Percentiles rank a stretch among this genome's conserved stretches.
Evolutionary conservation across 2,797 vertebrate species (phyloP).

Genomic region (Sebastolobus altivelis): DNA sequence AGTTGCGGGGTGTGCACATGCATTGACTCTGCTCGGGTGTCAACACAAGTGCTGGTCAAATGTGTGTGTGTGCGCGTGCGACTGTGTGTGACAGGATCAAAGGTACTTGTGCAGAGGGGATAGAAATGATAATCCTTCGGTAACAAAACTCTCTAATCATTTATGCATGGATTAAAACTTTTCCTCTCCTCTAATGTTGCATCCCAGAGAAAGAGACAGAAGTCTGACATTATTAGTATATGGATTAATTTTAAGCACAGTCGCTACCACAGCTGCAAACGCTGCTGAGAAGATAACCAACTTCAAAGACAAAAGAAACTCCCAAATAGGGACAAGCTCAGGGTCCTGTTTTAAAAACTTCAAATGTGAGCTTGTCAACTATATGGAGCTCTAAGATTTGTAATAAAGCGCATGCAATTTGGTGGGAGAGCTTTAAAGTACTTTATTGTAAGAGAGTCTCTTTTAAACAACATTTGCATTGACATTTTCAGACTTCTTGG

Average conservation of each 20-base stretch:
- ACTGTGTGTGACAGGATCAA: slow-evolving; percentile 47
- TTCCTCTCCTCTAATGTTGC: slow-evolving; percentile 50
- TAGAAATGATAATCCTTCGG: slow-evolving; percentile 60
- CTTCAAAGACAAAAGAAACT: slow-evolving; percentile 62
- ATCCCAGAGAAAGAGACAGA: slow-evolving; percentile 46
- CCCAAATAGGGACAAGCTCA: slow-evolving; percentile 41
- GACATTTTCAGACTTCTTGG: slow-evolving; percentile 44
- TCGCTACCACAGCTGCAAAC: slow-evolving; percentile 52
- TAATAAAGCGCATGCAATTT: slow-evolving; percentile 30
- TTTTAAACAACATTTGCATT: slow-evolving; percentile 35
- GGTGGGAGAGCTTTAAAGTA: slow-evolving; percentile 5
- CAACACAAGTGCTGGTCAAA: slow-evolving; percentile 21
- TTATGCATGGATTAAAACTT: slow-evolving; percentile 70
- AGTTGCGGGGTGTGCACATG: neutral
- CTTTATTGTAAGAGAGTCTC: slow-evolving; percentile 15
- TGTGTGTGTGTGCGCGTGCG: neutral
- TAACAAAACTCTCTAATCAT: slow-evolving; percentile 68
- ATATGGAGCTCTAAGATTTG: slow-evolving; percentile 25
- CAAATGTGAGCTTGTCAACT: slow-evolving; percentile 13
- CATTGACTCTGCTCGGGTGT: slow-evolving; percentile 2
- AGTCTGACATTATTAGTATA: slow-evolving; percentile 69
- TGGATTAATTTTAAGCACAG: slow-evolving; percentile 73
- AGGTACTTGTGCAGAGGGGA: slow-evolving; percentile 52
- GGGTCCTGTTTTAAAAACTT: slow-evolving; percentile 47
- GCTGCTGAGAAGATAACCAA: slow-evolving; percentile 61